These are phyloP conservation scores for Lithophane socia DNA, from an alignment of 2,888 invertebrate species.

Conservation along the genomic window DNA sequence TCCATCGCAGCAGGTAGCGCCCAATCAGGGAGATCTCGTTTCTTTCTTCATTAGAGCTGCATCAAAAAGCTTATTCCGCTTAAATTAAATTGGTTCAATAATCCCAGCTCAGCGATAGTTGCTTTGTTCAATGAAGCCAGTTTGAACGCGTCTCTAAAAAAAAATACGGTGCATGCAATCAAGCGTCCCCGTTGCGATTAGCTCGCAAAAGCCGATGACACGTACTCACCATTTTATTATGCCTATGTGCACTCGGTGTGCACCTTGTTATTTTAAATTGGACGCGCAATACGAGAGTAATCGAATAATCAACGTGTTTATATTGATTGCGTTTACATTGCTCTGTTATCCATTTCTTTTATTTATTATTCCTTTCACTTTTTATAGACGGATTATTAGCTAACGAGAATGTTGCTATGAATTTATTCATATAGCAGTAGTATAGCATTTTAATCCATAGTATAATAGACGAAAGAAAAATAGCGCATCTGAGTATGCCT, in stretches of 20 bases:
- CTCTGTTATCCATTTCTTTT: conserved; percentile 52
- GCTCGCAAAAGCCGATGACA: conserved; percentile 83
- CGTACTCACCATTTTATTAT: conserved; percentile 81
- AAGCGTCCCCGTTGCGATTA: conserved; percentile 82
- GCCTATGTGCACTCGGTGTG: conserved; percentile 76
- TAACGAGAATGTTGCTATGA: conserved; percentile 1
- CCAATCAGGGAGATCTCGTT: conserved; percentile 72
- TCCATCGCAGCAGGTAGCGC: conserved; percentile 51
- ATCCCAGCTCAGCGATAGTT: conserved; percentile 82
- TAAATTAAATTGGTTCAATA: conserved; percentile 86
- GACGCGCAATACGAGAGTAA: conserved; percentile 73
- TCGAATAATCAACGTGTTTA: conserved; percentile 68
- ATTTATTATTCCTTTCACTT: conserved; percentile 3
- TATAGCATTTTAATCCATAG: conserved; percentile 20
- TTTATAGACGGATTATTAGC: conserved; percentile 1
- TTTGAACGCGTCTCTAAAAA: conserved; percentile 76
- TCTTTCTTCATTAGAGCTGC: conserved; percentile 76
- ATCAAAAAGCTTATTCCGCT: conserved; percentile 81
- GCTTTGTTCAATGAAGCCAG: conserved; percentile 85
- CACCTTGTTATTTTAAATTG: conserved; percentile 87
- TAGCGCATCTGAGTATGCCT: conserved; percentile 26
- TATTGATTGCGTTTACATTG: conserved; percentile 65
- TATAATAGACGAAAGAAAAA: conserved; percentile 18
- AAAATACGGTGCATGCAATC: conserved; percentile 83
- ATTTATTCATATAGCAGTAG: background rate